Percentiles rank a stretch among this genome's conserved stretches.
Evolutionary conservation across 2,113 vertebrate genomes (phyloP).

Genomic region (Hydropotes inermis): DNA sequence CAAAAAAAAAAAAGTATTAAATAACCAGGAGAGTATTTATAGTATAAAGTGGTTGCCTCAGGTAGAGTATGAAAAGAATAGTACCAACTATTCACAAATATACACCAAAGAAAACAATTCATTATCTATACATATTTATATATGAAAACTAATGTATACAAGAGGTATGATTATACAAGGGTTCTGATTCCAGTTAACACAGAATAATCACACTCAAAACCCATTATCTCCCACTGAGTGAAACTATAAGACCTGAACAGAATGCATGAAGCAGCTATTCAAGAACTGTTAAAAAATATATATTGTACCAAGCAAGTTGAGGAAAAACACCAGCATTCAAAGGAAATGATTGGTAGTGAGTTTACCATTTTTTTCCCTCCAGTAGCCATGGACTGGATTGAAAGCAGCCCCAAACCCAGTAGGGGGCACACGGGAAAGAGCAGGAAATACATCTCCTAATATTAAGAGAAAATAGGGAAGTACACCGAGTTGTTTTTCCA

Average conservation of each 20-base stretch:
- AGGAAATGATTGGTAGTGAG: background rate
- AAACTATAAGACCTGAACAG: background rate
- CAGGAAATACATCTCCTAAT: background rate
- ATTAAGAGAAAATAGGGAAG: background rate
- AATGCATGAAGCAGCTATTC: background rate
- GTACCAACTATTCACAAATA: background rate
- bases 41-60: conserved; percentile 15
- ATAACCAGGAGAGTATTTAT: conserved; percentile 13
- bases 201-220: conserved; percentile 27
- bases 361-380: background rate
- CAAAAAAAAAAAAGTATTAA: background rate
- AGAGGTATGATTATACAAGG: background rate
- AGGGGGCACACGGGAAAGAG: background rate
- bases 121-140: background rate
- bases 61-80: conserved; percentile 16
- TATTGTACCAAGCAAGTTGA: background rate
- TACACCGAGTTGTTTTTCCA: background rate
- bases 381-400: background rate
- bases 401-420: background rate
- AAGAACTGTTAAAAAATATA: background rate
- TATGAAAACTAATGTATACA: background rate
- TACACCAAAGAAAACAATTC: background rate
- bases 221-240: background rate
- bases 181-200: conserved; percentile 1
- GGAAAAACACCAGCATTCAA: background rate